These are phyloP conservation scores for Piezodorus guildinii DNA, from an alignment of 1,140 invertebrate species.

Conservation along the genomic window DNA sequence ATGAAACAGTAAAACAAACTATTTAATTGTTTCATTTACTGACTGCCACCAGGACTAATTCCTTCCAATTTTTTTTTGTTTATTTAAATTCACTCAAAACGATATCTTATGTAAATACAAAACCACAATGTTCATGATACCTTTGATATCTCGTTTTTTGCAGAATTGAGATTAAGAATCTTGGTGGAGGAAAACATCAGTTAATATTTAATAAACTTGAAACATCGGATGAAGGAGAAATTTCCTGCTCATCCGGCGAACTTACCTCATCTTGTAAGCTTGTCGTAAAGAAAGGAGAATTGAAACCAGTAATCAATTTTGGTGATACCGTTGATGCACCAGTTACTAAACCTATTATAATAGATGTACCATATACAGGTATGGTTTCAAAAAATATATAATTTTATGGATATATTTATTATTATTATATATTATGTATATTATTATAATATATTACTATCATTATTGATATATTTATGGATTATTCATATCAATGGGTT, in stretches of 20 bases:
- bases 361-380: slow-evolving; percentile 89
- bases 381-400: slow-evolving; percentile 31
- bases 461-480: too few relatives aligned
- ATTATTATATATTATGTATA: too few relatives aligned
- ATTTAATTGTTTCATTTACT: too few relatives aligned
- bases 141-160: slow-evolving; percentile 22
- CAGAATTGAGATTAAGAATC: slow-evolving; percentile 75
- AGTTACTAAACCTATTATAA: slow-evolving; percentile 60
- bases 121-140: neutral
- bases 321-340: slow-evolving; percentile 71
- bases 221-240: slow-evolving; percentile 72
- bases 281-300: slow-evolving; percentile 73
- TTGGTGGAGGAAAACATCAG: slow-evolving; percentile 84
- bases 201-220: slow-evolving; percentile 73
- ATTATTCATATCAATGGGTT: too few relatives aligned
- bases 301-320: slow-evolving; percentile 65
- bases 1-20: too few relatives aligned
- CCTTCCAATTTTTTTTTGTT: too few relatives aligned
- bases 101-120: neutral
- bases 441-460: too few relatives aligned
- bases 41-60: too few relatives aligned
- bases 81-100: neutral
- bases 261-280: slow-evolving; percentile 67
- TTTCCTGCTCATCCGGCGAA: slow-evolving; percentile 71
- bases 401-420: too few relatives aligned